Conservation (phyloP, 2,113 vertebrate species). For the Mobula hypostoma region DNA sequence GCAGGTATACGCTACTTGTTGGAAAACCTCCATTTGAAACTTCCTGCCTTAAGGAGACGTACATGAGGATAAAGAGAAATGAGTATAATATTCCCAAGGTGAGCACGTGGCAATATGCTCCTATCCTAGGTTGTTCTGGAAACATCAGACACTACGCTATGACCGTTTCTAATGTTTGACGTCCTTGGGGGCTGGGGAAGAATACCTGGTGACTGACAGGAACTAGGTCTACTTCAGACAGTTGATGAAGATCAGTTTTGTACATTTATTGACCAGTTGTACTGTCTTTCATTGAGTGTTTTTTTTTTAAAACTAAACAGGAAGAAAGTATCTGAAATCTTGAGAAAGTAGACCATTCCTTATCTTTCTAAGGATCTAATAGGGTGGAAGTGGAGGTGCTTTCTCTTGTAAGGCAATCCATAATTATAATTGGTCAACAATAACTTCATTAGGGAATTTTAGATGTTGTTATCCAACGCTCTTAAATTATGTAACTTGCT, state of each 20-base stretch:
- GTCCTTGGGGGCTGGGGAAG: not conserved
- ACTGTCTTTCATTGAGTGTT: not conserved
- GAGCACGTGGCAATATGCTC: not conserved
- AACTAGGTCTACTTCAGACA: not conserved
- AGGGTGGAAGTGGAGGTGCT: not conserved
- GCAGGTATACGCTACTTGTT: conserved; percentile 89
- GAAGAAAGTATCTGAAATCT: too few relatives aligned
- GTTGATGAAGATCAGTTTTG: not conserved
- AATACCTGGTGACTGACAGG: not conserved
- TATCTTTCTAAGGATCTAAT: too few relatives aligned
- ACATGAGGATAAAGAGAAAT: conserved; percentile 92
- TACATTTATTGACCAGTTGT: not conserved
- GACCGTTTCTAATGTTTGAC: not conserved
- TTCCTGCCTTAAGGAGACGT: conserved; percentile 88
- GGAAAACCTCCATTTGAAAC: conserved; percentile 96
- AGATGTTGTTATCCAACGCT: not conserved
- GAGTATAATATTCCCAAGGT: conserved; percentile 89
- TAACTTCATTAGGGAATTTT: not conserved
- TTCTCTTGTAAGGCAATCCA: not conserved
- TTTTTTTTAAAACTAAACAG: too few relatives aligned
- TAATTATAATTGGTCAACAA: not conserved
- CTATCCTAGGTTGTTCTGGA: too few relatives aligned
- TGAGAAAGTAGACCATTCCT: too few relatives aligned
- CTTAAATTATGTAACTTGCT: not conserved
- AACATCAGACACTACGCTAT: not conserved